These are phyloP conservation scores for Dysidea cf. avara DNA, from an alignment of 37 sponge, comb jelly and placozoan species.

Conservation along the genomic window DNA sequence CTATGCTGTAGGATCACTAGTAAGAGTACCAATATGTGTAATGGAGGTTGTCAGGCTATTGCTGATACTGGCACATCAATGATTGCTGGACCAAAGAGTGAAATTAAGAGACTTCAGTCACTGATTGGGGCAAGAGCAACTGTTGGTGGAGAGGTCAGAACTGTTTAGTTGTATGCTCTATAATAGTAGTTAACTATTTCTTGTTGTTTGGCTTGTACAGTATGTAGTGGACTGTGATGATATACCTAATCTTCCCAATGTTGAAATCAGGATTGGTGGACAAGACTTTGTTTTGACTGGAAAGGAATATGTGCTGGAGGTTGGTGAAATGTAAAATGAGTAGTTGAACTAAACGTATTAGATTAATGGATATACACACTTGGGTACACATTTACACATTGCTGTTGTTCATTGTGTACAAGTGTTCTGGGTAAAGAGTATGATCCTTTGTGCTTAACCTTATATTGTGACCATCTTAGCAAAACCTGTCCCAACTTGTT, in stretches of 20 bases:
- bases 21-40: slow-evolving; percentile 17
- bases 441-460: too few relatives aligned
- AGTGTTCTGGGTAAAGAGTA: too few relatives aligned
- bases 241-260: slow-evolving; percentile 58
- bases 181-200: too few relatives aligned
- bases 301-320: slow-evolving; percentile 68
- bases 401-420: too few relatives aligned
- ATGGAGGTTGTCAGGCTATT: slow-evolving; percentile 85
- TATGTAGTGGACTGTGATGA: slow-evolving; percentile 66
- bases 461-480: too few relatives aligned
- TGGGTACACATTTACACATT: too few relatives aligned
- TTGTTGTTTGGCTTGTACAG: slow-evolving; percentile 14
- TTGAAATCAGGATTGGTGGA: slow-evolving; percentile 64
- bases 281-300: slow-evolving; percentile 45
- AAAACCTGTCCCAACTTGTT: too few relatives aligned
- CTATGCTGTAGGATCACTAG: too few relatives aligned
- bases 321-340: slow-evolving; percentile 33
- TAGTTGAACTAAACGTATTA: too few relatives aligned
- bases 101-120: slow-evolving; percentile 52
- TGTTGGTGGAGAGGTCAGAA: too few relatives aligned
- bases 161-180: too few relatives aligned
- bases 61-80: slow-evolving; percentile 98
- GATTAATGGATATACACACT: too few relatives aligned
- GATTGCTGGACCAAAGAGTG: slow-evolving; percentile 81
- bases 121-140: slow-evolving; percentile 86